Conservation (phyloP, 1,140 invertebrate genomes). For the Drosophila paulistorum region DNA sequence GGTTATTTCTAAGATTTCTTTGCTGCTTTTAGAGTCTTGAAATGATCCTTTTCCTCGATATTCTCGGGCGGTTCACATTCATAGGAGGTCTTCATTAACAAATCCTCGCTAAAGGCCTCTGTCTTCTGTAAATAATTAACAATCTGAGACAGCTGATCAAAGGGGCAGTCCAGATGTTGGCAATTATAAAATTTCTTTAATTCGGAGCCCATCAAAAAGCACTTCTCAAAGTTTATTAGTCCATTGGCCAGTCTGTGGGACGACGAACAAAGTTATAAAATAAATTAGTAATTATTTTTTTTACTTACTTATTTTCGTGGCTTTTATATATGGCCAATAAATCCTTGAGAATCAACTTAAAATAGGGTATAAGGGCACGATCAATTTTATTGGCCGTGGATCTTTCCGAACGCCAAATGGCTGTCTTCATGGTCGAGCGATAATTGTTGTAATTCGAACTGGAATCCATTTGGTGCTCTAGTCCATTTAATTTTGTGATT, state of each 20-base stretch:
- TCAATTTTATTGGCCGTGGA: slow-evolving; percentile 90
- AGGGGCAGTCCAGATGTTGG: slow-evolving; percentile 93
- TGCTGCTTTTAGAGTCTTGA: slow-evolving; percentile 88
- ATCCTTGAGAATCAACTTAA: slow-evolving; percentile 95
- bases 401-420: slow-evolving; percentile 93
- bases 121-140: slow-evolving; percentile 91
- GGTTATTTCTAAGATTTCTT: slow-evolving; percentile 51
- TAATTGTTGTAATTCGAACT: slow-evolving; percentile 95
- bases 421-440: slow-evolving; percentile 94
- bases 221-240: slow-evolving; percentile 93
- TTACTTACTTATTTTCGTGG: slow-evolving; percentile 74
- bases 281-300: not conserved
- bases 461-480: slow-evolving; percentile 96
- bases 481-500: slow-evolving; percentile 90
- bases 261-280: slow-evolving; percentile 30
- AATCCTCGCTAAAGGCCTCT: slow-evolving; percentile 91
- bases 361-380: slow-evolving; percentile 95
- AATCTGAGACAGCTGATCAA: slow-evolving; percentile 89
- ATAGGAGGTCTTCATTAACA: slow-evolving; percentile 91
- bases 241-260: slow-evolving; percentile 88
- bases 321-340: slow-evolving; percentile 94
- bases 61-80: slow-evolving; percentile 93
- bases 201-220: slow-evolving; percentile 92
- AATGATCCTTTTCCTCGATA: slow-evolving; percentile 91
- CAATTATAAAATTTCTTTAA: slow-evolving; percentile 92